Evolutionary conservation across 2,888 invertebrate species (phyloP).

Genomic region (Calameuta idolon): DNA sequence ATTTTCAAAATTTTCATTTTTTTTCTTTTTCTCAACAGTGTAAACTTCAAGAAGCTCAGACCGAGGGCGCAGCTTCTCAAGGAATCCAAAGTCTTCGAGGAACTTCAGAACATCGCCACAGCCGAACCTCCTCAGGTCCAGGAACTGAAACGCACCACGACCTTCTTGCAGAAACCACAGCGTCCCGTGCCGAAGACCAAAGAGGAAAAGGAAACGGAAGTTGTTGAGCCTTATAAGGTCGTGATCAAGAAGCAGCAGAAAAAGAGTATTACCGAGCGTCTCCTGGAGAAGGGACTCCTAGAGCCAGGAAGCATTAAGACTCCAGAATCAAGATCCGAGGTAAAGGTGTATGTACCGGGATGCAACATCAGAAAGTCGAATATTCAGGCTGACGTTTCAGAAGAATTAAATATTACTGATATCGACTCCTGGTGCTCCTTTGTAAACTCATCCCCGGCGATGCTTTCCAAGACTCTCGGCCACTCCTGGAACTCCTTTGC

Average conservation of each 20-base stretch:
- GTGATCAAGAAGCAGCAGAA: conserved; percentile 62
- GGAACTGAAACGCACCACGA: conserved; percentile 69
- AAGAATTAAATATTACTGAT: not conserved
- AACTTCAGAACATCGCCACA: conserved; percentile 56
- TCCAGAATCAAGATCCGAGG: conserved; percentile 51
- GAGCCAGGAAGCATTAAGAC: conserved; percentile 48
- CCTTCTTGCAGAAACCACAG: conserved; percentile 81
- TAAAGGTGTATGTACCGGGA: conserved; percentile 40
- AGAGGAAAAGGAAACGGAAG: conserved; percentile 39
- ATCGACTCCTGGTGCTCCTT: not conserved
- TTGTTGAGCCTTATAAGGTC: conserved; percentile 53
- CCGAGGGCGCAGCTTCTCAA: conserved; percentile 75
- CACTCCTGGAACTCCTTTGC: too few relatives aligned
- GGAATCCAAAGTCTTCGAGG: conserved; percentile 77
- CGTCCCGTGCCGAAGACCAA: conserved; percentile 72
- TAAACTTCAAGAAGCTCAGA: conserved; percentile 78
- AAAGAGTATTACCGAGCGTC: conserved; percentile 56
- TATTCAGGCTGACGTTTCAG: conserved; percentile 2
- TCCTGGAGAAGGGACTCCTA: conserved; percentile 55
- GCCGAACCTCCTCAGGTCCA: conserved; percentile 52
- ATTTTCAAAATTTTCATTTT: too few relatives aligned
- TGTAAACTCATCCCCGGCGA: not conserved
- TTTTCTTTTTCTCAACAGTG: conserved; percentile 61
- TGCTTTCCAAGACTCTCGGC: not conserved
- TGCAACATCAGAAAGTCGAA: conserved; percentile 3